These are phyloP conservation scores for Rostratula benghalensis DNA, from an alignment of 2,113 vertebrate genomes.

Conservation along the genomic window DNA sequence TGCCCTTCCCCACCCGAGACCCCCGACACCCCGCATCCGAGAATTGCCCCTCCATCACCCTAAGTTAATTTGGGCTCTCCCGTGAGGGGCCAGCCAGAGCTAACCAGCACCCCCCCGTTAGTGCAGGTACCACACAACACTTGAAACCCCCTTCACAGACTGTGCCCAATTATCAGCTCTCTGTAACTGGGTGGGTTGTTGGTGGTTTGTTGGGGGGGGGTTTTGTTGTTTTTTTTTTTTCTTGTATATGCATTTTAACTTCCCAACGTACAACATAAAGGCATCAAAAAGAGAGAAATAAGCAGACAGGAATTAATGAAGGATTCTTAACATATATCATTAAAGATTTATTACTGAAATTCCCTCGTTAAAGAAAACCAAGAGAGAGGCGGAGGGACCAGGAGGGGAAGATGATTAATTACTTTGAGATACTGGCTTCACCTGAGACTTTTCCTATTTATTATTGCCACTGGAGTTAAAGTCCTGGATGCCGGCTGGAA, in stretches of 20 bases:
- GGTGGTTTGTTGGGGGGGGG: no score
- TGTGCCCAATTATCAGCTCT: not conserved
- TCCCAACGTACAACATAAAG: constrained; percentile 39
- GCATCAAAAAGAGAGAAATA: constrained; percentile 80
- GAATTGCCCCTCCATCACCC: not conserved
- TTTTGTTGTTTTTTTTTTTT: not conserved
- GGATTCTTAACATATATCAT: constrained; percentile 95
- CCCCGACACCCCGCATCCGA: not conserved
- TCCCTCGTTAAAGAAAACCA: constrained; percentile 86
- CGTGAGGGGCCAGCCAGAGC: not conserved
- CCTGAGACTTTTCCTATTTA: constrained; percentile 96
- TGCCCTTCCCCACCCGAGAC: not conserved
- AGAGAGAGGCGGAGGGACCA: constrained; percentile 67
- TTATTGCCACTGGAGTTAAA: constrained; percentile 91
- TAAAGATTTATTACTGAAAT: constrained; percentile 98
- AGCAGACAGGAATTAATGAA: constrained; percentile 89
- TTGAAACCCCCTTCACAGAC: constrained; percentile 70
- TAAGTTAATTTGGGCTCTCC: no score
- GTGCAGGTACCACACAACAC: constrained; percentile 2
- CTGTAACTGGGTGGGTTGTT: not conserved
- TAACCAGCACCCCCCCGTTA: constrained; percentile 58
- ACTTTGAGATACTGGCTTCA: constrained; percentile 96
- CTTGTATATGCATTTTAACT: constrained; percentile 27
- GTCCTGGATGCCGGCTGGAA: constrained; percentile 82
- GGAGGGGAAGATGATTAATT: constrained; percentile 92